phyloP scores from a whole-genome alignment of 2,797 vertebrate species.

The Syndactyla subalaris region DNA sequence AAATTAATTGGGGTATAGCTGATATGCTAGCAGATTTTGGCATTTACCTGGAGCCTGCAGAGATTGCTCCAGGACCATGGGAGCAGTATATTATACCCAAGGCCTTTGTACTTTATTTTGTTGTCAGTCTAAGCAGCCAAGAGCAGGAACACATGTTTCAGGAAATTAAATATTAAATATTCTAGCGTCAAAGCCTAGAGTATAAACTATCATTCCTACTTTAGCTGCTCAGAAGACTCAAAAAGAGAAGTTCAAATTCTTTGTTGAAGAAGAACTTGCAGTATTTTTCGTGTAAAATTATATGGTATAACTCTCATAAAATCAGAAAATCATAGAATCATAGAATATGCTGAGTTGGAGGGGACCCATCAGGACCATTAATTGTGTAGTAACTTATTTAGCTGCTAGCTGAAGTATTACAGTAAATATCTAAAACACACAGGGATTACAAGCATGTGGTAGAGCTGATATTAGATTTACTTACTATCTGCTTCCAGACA shows the following conservation, averaged over 20 bases:
- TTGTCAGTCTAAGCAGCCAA: conserved; percentile 36
- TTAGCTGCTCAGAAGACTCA: neutral
- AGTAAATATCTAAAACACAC: neutral
- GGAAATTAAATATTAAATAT: conserved; percentile 57
- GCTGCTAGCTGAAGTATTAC: neutral
- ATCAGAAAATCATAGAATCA: neutral
- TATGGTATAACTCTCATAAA: neutral
- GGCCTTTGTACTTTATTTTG: conserved; percentile 37
- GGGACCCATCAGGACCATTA: neutral
- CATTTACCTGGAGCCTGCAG: conserved; percentile 2
- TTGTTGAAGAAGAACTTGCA: neutral
- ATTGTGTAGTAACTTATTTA: neutral
- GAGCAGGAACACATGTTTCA: conserved; percentile 37
- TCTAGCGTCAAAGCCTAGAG: neutral
- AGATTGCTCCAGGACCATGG: neutral
- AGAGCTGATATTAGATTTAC: neutral
- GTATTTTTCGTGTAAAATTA: neutral
- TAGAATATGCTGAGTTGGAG: neutral
- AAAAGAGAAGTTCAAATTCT: neutral
- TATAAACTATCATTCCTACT: conserved; percentile 22
- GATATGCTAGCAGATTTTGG: conserved; percentile 17
- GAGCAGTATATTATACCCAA: conserved; percentile 26
- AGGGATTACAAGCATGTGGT: neutral
- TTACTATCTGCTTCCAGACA: neutral
- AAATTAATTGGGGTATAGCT: conserved; percentile 25